These are phyloP conservation scores for Drosophila histrio DNA, from an alignment of 2,888 invertebrate genomes.

Conservation along the genomic window DNA sequence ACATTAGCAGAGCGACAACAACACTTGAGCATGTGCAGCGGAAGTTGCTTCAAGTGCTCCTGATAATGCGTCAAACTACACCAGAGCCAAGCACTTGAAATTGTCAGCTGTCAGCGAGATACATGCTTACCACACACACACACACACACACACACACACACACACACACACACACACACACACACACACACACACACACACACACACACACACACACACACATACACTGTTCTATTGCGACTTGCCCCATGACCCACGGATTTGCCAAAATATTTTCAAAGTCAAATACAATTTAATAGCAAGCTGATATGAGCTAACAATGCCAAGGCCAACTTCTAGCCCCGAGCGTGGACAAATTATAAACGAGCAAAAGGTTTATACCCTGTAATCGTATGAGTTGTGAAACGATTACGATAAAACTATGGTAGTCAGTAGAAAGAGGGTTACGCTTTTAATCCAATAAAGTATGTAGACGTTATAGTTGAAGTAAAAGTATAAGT, in stretches of 20 bases:
- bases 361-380: slow-evolving; percentile 2
- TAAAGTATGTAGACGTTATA: neutral
- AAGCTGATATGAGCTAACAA: slow-evolving; percentile 29
- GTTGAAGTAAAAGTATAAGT: neutral
- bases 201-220: slow-evolving; percentile 18
- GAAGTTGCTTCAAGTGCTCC: slow-evolving; percentile 43
- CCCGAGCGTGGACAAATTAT: slow-evolving; percentile 18
- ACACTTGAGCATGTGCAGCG: slow-evolving; percentile 55
- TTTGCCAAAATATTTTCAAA: slow-evolving; percentile 60
- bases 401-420: neutral
- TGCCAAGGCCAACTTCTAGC: slow-evolving; percentile 22
- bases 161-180: slow-evolving; percentile 16
- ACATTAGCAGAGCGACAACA: slow-evolving; percentile 67
- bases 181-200: slow-evolving; percentile 9
- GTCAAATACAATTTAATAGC: slow-evolving; percentile 72
- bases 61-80: slow-evolving; percentile 53
- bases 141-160: slow-evolving; percentile 8
- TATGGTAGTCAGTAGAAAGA: too few relatives aligned
- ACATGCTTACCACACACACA: slow-evolving; percentile 37
- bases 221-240: slow-evolving; percentile 7
- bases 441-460: too few relatives aligned
- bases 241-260: slow-evolving; percentile 2
- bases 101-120: slow-evolving; percentile 54
- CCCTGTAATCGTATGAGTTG: slow-evolving; percentile 1
- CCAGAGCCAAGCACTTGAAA: slow-evolving; percentile 49